Percentiles rank a stretch among this genome's conserved stretches.
These are phyloP conservation scores for Rhagologus leucostigma DNA, from an alignment of 2,113 vertebrate genomes.

Conservation along the genomic window DNA sequence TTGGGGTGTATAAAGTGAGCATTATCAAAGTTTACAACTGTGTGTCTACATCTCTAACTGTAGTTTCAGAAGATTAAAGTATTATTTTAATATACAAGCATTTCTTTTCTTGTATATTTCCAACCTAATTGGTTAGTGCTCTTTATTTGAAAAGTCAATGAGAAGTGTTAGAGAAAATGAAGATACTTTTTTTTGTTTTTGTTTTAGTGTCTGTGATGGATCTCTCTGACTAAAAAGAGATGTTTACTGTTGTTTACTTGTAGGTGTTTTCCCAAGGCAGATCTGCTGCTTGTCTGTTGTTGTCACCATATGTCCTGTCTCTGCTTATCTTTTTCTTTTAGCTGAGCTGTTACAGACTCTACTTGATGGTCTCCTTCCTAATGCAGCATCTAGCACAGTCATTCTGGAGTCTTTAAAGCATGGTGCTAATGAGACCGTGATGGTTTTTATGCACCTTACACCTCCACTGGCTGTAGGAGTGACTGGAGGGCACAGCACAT, in stretches of 20 bases:
- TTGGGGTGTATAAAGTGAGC: background rate
- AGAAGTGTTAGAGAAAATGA: background rate
- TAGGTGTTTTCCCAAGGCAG: background rate
- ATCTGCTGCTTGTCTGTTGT: background rate
- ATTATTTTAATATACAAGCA: background rate
- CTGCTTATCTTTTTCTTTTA: background rate
- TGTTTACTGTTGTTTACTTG: background rate
- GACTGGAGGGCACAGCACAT: background rate
- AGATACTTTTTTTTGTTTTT: background rate
- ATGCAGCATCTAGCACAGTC: background rate
- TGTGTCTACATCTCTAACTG: background rate
- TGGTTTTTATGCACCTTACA: background rate
- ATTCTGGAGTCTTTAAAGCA: background rate
- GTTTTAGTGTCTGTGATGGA: background rate
- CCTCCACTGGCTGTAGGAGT: background rate
- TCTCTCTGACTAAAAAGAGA: background rate
- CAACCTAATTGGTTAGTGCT: background rate
- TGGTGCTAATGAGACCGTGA: background rate
- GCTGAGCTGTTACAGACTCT: background rate
- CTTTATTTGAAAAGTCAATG: background rate
- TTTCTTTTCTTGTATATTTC: background rate
- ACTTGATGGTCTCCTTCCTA: background rate
- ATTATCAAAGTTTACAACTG: background rate
- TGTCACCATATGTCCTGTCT: background rate
- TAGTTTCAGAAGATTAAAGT: background rate